phyloP scores from a whole-genome alignment of 2,797 vertebrate genomes.

The Lateolabrax maculatus region DNA sequence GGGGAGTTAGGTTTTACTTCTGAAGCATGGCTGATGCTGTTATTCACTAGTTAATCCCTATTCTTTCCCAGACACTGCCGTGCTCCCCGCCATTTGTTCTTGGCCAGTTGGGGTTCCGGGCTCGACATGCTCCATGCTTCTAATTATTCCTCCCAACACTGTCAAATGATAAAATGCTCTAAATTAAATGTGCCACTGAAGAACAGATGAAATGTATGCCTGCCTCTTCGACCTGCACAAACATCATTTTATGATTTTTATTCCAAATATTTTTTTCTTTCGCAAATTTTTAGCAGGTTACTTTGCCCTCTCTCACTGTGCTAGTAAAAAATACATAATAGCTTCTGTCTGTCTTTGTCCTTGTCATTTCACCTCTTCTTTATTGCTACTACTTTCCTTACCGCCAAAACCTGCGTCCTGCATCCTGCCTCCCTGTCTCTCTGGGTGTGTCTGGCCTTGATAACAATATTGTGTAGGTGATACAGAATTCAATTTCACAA shows the following conservation, averaged over 20 bases:
- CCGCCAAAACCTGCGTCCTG: constrained; percentile 3
- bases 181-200: constrained; percentile 45
- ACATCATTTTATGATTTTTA: neutral
- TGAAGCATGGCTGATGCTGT: constrained; percentile 56
- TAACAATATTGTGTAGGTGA: constrained; percentile 48
- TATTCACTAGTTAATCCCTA: constrained; percentile 68
- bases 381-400: neutral
- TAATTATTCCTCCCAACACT: constrained; percentile 61
- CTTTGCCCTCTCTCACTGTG: neutral
- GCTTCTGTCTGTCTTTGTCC: constrained; percentile 8
- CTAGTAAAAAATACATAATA: constrained; percentile 15
- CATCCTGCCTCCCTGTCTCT: neutral
- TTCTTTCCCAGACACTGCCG: constrained; percentile 46
- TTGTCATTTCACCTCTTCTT: constrained; percentile 40
- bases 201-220: constrained; percentile 38
- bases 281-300: neutral
- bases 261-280: constrained; percentile 14
- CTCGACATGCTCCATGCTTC: constrained; percentile 58
- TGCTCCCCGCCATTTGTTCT: constrained; percentile 58
- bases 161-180: constrained; percentile 52
- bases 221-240: constrained; percentile 28
- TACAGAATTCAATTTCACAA: constrained; percentile 70
- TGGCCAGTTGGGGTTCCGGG: constrained; percentile 53
- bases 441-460: constrained; percentile 50
- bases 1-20: constrained; percentile 47